Evolutionary conservation across 2,888 invertebrate species (phyloP).

Genomic region (Amiota mariae): DNA sequence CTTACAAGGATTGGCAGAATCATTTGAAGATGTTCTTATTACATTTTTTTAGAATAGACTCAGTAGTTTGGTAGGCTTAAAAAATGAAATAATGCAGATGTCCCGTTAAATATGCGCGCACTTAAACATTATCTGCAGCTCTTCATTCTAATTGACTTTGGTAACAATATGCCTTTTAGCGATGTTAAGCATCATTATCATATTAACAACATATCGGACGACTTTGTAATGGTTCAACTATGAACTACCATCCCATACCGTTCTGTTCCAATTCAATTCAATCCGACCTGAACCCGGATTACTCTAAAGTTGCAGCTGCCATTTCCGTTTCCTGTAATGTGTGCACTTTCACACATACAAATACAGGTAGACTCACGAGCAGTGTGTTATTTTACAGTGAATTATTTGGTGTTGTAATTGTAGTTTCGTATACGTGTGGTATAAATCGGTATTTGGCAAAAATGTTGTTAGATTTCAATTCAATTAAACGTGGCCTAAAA

Average conservation of each 20-base stretch:
- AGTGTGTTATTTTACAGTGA: constrained; percentile 29
- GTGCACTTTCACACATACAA: constrained; percentile 25
- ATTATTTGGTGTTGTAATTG: constrained; percentile 40
- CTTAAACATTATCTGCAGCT: constrained; percentile 26
- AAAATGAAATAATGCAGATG: no score
- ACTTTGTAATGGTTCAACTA: no score
- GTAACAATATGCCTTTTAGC: constrained; percentile 60
- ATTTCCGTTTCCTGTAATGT: constrained; percentile 25
- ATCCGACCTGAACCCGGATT: background rate
- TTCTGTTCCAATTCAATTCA: background rate
- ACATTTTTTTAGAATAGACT: no score
- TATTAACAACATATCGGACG: constrained; percentile 51
- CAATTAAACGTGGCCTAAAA: constrained; percentile 59
- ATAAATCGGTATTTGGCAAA: background rate
- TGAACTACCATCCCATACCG: background rate
- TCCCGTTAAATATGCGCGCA: constrained; percentile 30
- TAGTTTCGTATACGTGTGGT: background rate
- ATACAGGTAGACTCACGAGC: constrained; percentile 19
- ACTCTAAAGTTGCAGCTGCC: constrained; percentile 18
- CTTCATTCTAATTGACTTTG: constrained; percentile 60
- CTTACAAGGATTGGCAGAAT: no score
- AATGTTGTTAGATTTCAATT: constrained; percentile 54
- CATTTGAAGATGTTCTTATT: no score
- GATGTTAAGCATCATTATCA: constrained; percentile 61
- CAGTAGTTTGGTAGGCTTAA: no score